phyloP scores from a whole-genome alignment of 2,888 invertebrate species.

The Caenorhabditis zanzibari region DNA sequence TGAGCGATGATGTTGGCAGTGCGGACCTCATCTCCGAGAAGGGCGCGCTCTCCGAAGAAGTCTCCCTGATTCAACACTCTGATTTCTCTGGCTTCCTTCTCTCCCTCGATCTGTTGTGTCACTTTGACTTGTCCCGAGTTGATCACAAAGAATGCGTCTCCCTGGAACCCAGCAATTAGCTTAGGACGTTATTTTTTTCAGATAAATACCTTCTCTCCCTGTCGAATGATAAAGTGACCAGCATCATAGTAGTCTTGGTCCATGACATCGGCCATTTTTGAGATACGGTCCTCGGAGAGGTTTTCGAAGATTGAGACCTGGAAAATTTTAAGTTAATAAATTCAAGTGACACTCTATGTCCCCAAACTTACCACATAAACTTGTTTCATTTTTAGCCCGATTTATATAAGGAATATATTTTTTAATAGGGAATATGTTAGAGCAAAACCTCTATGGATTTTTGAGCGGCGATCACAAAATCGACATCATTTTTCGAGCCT shows the following conservation, averaged over 20 bases:
- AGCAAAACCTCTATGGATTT: conserved; percentile 1
- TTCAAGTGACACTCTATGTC: background rate
- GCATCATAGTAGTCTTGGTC: conserved; percentile 89
- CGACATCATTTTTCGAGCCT: background rate
- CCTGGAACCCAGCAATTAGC: conserved; percentile 83
- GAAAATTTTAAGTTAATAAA: conserved; percentile 15
- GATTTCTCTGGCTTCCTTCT: conserved; percentile 87
- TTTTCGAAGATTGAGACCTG: conserved; percentile 82
- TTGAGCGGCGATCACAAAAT: background rate
- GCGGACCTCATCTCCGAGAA: conserved; percentile 90
- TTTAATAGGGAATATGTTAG: background rate
- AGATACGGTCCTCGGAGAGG: conserved; percentile 82
- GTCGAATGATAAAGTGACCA: conserved; percentile 90
- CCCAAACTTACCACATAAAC: conserved; percentile 35
- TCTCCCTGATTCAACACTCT: conserved; percentile 88
- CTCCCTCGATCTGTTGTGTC: conserved; percentile 84
- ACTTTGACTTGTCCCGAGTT: conserved; percentile 87
- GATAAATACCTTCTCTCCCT: conserved; percentile 85
- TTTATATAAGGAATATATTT: background rate
- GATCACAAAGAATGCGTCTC: conserved; percentile 94
- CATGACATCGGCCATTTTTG: conserved; percentile 91
- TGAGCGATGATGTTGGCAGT: conserved; percentile 94
- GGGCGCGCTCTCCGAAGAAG: conserved; percentile 93
- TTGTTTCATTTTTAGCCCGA: conserved; percentile 26
- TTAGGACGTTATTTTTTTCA: background rate